Percentiles rank a stretch among this genome's conserved stretches.
These are phyloP conservation scores for Tinamus guttatus DNA, from an alignment of 2,113 vertebrate species.

Conservation along the genomic window DNA sequence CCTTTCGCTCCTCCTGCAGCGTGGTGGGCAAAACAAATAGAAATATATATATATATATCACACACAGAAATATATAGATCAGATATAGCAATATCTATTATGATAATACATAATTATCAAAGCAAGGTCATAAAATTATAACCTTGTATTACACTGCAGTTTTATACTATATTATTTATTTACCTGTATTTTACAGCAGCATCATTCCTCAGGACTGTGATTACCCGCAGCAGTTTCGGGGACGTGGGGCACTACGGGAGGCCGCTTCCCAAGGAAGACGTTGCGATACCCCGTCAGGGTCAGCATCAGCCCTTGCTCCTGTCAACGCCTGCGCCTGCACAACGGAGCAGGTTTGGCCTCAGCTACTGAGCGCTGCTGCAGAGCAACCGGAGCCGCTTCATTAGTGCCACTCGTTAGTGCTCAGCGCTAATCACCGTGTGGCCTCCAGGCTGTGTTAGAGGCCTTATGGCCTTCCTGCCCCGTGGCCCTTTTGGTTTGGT, in stretches of 20 bases:
- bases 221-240: not conserved
- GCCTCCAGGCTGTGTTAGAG: no score
- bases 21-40: not conserved
- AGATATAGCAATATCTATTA: no score
- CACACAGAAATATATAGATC: no score
- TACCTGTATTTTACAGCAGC: not conserved
- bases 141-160: no score
- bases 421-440: not conserved
- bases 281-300: not conserved
- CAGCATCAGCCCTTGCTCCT: not conserved
- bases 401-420: accelerated
- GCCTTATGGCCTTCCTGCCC: no score
- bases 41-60: not conserved
- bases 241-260: no score
- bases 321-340: not conserved
- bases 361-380: accelerated
- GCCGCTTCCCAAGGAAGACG: not conserved
- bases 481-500: not conserved
- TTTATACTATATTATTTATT: not conserved
- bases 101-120: no score
- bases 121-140: not conserved
- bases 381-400: accelerated
- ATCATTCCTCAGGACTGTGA: accelerated
- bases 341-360: not conserved
- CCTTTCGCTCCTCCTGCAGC: not conserved